phyloP scores from a whole-genome alignment of 2,888 invertebrate species.

The Troglohyphantes excavatus region DNA sequence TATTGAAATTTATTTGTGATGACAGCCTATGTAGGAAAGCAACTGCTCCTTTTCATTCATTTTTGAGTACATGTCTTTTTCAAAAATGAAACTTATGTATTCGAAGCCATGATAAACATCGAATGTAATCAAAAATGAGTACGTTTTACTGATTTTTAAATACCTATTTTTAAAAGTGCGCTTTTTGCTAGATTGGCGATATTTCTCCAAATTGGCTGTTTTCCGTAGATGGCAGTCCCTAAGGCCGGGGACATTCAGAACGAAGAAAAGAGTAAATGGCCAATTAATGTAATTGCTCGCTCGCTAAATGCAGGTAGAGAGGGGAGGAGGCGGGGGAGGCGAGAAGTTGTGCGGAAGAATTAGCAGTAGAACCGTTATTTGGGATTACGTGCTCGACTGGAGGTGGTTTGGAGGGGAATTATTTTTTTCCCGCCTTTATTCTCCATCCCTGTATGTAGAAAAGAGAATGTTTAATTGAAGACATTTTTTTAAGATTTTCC shows the following conservation, averaged over 20 bases:
- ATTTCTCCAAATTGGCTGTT: too few species aligned
- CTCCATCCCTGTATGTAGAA: background rate
- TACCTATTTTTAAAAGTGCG: too few species aligned
- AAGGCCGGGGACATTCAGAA: background rate
- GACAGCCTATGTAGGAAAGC: too few species aligned
- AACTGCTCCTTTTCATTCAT: too few species aligned
- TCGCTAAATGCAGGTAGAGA: slow-evolving; percentile 55
- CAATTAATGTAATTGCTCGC: slow-evolving; percentile 76
- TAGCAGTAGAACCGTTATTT: background rate
- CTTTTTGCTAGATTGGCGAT: too few species aligned
- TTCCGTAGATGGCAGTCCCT: background rate
- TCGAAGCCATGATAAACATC: too few species aligned
- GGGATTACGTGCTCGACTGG: background rate
- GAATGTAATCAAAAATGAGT: too few species aligned
- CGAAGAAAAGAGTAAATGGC: slow-evolving; percentile 64
- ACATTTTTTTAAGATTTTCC: background rate
- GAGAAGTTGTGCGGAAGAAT: background rate
- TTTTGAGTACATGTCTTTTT: too few species aligned
- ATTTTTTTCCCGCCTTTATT: background rate
- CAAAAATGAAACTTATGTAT: too few species aligned
- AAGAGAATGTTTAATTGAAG: slow-evolving; percentile 9
- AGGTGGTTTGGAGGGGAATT: background rate
- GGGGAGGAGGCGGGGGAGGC: too few species aligned
- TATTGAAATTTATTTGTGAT: too few species aligned
- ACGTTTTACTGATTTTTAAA: too few species aligned